Evolutionary conservation across 2,797 vertebrate species (phyloP).

Genomic region (Simalia tracyae): DNA sequence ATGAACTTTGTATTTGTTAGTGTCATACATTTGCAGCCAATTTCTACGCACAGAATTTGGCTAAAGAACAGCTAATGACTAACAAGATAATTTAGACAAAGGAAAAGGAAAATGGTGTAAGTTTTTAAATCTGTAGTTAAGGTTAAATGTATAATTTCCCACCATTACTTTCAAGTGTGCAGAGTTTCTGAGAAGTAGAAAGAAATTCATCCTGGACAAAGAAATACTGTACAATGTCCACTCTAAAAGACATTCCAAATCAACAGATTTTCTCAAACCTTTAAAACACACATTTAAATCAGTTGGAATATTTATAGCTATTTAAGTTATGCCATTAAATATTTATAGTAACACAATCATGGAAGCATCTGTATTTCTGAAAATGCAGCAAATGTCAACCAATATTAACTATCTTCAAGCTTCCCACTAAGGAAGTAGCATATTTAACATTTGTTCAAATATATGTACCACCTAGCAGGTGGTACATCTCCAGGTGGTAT

Average conservation of each 20-base stretch:
- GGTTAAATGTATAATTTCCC: conserved; percentile 23
- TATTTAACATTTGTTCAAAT: too few species aligned
- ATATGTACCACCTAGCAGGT: too few species aligned
- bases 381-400: too few species aligned
- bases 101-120: conserved; percentile 24
- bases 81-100: conserved; percentile 21
- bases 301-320: too few species aligned
- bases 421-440: too few species aligned
- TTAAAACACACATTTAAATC: too few species aligned
- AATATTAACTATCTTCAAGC: too few species aligned
- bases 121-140: neutral
- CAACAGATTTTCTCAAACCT: too few species aligned
- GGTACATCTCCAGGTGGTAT: too few species aligned
- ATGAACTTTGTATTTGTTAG: neutral
- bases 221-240: neutral
- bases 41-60: conserved; percentile 9
- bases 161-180: neutral
- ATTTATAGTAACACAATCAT: too few species aligned
- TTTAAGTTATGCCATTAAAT: too few species aligned
- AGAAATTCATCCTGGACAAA: neutral
- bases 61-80: neutral
- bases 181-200: neutral
- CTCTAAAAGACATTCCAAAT: neutral
- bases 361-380: too few species aligned
- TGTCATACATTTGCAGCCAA: conserved; percentile 9